phyloP scores from a whole-genome alignment of 1,140 invertebrate species.

The Drosophila baimaii region DNA sequence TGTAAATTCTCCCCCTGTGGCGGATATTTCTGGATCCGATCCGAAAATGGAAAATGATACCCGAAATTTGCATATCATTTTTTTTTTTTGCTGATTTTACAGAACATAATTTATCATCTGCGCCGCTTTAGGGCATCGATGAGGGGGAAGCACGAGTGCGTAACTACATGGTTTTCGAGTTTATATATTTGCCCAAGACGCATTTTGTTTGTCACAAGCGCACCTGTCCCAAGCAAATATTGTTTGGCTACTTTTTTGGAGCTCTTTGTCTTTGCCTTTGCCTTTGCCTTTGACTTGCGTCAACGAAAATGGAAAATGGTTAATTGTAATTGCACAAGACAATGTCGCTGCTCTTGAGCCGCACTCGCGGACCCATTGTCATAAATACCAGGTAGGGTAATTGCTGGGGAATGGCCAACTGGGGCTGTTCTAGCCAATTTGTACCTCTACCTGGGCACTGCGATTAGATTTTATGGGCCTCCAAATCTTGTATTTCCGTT shows the following conservation, averaged over 20 bases:
- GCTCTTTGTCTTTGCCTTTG: slow-evolving; percentile 36
- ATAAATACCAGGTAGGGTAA: slow-evolving; percentile 49
- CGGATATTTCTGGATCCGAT: slow-evolving; percentile 17
- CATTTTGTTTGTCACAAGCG: slow-evolving; percentile 30
- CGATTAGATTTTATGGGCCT: slow-evolving; percentile 37
- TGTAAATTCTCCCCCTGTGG: slow-evolving; percentile 35
- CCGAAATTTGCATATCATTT: slow-evolving; percentile 54
- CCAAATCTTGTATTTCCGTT: slow-evolving; percentile 31
- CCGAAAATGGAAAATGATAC: slow-evolving; percentile 10
- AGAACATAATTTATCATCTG: slow-evolving; percentile 62
- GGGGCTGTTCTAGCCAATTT: slow-evolving; percentile 43
- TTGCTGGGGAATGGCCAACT: slow-evolving; percentile 37
- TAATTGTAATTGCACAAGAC: slow-evolving; percentile 72
- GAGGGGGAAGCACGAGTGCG: slow-evolving; percentile 33
- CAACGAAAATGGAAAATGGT: slow-evolving; percentile 32
- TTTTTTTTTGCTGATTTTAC: slow-evolving; percentile 16
- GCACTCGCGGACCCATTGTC: slow-evolving; percentile 26
- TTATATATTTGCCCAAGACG: slow-evolving; percentile 53
- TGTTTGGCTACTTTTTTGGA: slow-evolving; percentile 25
- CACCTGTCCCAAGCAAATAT: slow-evolving; percentile 28
- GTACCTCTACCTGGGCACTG: slow-evolving; percentile 51
- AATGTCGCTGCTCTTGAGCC: slow-evolving; percentile 51
- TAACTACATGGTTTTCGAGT: slow-evolving; percentile 1
- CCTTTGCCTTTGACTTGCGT: slow-evolving; percentile 49
- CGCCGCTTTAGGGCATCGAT: slow-evolving; percentile 21